phyloP scores from a whole-genome alignment of 2,797 vertebrate genomes.

The Euthynnus affinis region DNA sequence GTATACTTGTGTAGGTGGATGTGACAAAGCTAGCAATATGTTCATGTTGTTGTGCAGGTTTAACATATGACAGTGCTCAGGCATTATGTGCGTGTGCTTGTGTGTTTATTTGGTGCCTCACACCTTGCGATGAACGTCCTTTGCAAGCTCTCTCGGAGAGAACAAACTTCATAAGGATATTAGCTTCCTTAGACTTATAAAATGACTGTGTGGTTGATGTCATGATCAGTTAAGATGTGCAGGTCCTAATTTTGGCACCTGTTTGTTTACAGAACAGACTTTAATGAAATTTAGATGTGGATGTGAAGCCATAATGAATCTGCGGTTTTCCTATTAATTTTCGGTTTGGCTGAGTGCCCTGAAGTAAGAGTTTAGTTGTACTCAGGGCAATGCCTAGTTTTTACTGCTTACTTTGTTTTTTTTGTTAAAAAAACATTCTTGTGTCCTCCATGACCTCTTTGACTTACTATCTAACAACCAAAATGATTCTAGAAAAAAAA shows the following conservation, averaged over 20 bases:
- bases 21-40: slow-evolving; percentile 74
- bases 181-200: slow-evolving; percentile 13
- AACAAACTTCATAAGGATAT: slow-evolving; percentile 20
- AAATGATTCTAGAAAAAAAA: background rate
- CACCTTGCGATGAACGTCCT: slow-evolving; percentile 21
- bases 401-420: background rate
- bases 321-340: background rate
- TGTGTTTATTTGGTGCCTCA: slow-evolving; percentile 26
- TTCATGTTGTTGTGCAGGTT: slow-evolving; percentile 44
- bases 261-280: background rate
- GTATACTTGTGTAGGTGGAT: slow-evolving; percentile 61
- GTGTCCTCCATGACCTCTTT: background rate
- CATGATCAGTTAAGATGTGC: background rate
- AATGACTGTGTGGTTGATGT: background rate
- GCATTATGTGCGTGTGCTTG: slow-evolving; percentile 1
- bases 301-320: background rate
- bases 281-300: background rate
- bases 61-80: slow-evolving; percentile 42
- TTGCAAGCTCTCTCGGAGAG: slow-evolving; percentile 15
- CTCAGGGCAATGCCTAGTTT: background rate
- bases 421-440: background rate
- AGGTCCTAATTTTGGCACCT: background rate
- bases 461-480: background rate
- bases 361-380: background rate
- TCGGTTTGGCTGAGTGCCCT: background rate